These are phyloP conservation scores for Idaea straminata DNA, from an alignment of 2,888 invertebrate species.

Conservation along the genomic window DNA sequence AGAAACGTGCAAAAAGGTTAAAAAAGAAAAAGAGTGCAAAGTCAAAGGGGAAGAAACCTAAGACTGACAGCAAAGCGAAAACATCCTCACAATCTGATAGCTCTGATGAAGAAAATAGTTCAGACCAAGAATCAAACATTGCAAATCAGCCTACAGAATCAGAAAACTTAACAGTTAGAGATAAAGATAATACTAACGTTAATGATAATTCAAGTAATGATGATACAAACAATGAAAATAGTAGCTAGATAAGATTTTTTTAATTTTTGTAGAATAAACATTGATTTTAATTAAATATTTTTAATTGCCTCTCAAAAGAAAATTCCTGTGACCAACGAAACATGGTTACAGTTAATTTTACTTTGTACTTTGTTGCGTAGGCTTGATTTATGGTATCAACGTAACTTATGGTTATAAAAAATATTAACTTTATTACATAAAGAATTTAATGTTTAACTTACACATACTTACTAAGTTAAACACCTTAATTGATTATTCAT, in stretches of 20 bases:
- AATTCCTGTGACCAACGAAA: too few relatives aligned
- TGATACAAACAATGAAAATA: conserved; percentile 13
- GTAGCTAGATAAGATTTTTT: neutral
- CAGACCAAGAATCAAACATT: conserved; percentile 21
- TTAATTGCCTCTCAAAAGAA: too few relatives aligned
- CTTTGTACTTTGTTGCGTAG: too few relatives aligned
- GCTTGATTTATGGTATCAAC: too few relatives aligned
- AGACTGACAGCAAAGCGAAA: conserved; percentile 43
- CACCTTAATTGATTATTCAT: neutral
- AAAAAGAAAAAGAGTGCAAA: conserved; percentile 84
- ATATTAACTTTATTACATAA: conserved; percentile 3
- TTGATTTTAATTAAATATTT: too few relatives aligned
- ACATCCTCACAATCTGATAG: conserved; percentile 57
- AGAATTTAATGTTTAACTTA: too few relatives aligned
- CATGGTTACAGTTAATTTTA: too few relatives aligned
- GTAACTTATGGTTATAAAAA: neutral
- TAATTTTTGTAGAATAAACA: too few relatives aligned
- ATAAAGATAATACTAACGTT: conserved; percentile 3
- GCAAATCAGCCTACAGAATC: neutral
- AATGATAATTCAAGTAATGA: conserved; percentile 9
- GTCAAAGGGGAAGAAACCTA: conserved; percentile 64
- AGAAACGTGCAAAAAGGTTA: conserved; percentile 93
- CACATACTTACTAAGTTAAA: neutral
- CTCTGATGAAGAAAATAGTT: conserved; percentile 34
- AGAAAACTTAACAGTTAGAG: neutral